Evolutionary conservation across 2,888 invertebrate species (phyloP).

Genomic region (Cinara cedri): DNA sequence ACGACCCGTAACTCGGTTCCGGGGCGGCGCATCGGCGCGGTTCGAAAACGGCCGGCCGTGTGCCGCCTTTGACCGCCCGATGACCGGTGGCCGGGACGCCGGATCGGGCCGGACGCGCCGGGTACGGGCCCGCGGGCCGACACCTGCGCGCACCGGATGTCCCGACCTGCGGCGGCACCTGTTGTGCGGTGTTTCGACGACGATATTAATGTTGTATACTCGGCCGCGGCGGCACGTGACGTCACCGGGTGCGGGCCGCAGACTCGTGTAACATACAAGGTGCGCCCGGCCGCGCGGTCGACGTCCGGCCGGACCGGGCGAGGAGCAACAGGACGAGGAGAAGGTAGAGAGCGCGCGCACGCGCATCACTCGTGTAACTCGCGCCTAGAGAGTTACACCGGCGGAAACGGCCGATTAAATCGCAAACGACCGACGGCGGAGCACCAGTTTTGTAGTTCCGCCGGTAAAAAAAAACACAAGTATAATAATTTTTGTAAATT

Average conservation of each 20-base stretch:
- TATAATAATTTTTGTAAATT: too few species aligned
- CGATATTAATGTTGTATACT: too few species aligned
- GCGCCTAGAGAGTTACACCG: too few species aligned
- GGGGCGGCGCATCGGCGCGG: neutral
- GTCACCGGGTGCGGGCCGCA: slow-evolving; percentile 42
- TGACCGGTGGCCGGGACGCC: slow-evolving; percentile 24
- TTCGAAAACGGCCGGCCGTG: slow-evolving; percentile 29
- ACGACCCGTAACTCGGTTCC: slow-evolving; percentile 11
- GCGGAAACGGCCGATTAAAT: too few species aligned
- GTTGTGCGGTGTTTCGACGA: too few species aligned
- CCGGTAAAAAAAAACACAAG: too few species aligned
- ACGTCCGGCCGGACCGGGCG: slow-evolving; percentile 10
- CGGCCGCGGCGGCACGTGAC: slow-evolving; percentile 8
- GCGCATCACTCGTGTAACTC: too few species aligned
- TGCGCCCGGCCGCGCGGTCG: slow-evolving; percentile 27
- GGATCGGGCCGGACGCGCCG: slow-evolving; percentile 7
- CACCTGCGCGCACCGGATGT: slow-evolving; percentile 52
- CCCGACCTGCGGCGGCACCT: slow-evolving; percentile 11
- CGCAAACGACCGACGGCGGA: too few species aligned
- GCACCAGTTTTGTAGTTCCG: too few species aligned
- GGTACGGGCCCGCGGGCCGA: slow-evolving; percentile 8
- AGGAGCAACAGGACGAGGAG: too few species aligned
- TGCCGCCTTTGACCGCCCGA: neutral
- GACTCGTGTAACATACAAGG: slow-evolving; percentile 24
- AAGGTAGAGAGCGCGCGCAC: too few species aligned